Percentiles rank a stretch among this genome's conserved stretches.
These are phyloP conservation scores for Eulimnadia texana DNA, from an alignment of 1,140 invertebrate species.

Conservation along the genomic window DNA sequence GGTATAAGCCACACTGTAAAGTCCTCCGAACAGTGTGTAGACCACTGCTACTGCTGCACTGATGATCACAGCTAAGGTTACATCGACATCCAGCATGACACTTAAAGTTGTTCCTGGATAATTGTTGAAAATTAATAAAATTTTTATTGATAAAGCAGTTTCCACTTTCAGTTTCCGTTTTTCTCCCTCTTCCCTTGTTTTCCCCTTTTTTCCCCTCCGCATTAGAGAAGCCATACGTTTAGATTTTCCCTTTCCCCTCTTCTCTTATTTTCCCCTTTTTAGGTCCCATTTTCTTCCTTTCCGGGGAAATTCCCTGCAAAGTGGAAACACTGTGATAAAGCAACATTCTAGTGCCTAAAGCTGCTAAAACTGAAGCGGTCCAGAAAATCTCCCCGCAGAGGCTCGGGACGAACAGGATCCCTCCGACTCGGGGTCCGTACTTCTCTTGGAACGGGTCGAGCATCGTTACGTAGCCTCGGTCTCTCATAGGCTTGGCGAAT, in stretches of 20 bases:
- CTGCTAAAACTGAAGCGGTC: slow-evolving; percentile 55
- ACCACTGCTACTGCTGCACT: slow-evolving; percentile 50
- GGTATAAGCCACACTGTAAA: slow-evolving; percentile 66
- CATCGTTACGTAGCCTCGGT: slow-evolving; percentile 70
- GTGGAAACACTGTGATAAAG: too few relatives aligned
- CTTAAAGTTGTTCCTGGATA: slow-evolving; percentile 45
- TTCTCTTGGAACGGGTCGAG: slow-evolving; percentile 64
- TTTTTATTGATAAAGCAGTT: too few relatives aligned
- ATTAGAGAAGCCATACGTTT: too few relatives aligned
- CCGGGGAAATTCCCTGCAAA: too few relatives aligned
- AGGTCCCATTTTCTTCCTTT: too few relatives aligned
- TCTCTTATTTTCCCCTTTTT: too few relatives aligned
- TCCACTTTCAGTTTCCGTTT: too few relatives aligned
- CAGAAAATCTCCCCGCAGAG: slow-evolving; percentile 68
- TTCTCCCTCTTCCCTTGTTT: too few relatives aligned
- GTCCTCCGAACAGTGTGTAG: slow-evolving; percentile 62
- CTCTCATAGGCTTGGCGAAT: slow-evolving; percentile 64
- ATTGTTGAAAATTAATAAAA: neutral
- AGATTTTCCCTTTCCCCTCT: too few relatives aligned
- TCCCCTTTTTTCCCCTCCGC: too few relatives aligned
- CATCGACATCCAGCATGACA: slow-evolving; percentile 47
- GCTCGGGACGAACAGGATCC: slow-evolving; percentile 60
- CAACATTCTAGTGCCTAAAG: slow-evolving; percentile 40
- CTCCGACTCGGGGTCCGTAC: slow-evolving; percentile 61
- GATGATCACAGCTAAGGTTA: slow-evolving; percentile 42